Evolutionary conservation across 1,140 invertebrate species (phyloP), one percentile per base, ranked within the genome.

Genomic region (Heliothis virescens): DNA sequence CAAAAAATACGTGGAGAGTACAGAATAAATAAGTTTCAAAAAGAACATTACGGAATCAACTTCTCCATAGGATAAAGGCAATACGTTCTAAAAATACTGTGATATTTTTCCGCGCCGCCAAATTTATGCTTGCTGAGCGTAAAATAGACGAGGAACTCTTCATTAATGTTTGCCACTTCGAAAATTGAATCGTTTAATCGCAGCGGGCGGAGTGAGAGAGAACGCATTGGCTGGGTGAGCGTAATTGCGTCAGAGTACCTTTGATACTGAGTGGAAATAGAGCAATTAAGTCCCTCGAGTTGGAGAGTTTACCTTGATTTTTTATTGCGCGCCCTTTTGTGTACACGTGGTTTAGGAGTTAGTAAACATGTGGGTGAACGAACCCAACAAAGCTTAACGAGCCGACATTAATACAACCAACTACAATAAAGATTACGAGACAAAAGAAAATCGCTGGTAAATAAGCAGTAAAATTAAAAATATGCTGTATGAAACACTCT

Each of bases 161-260:
- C 86, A 90, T 89, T 89, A 86, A 89, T 85, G 80, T 74, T 81
- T 90, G 85, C 84, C 86, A 89, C 84, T 89, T 87, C 79, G 86
- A 89, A 90, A 91, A 93, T 92, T 91, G 89, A 90, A 91, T 89
- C 90, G 87, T 85, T 93, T 90, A 90, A 90, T 92, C 86, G 86
- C 79, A 80, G 83, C 83, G 81, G 81, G 83, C 75, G 82, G 76
- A 84, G 84, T 84, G 69, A 89, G 85, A 83, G 85, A 85, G 86
- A 87, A 91, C 86, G 87, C 87, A 91, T 90, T 87, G 86, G 85
- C 86, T 83, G 85, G 82, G 75, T 84, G 84, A 79, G 79, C 80
- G 84, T 88, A 89, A 91, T 90, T 87, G 83, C 84, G 81, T 87
- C 83, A 71, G 84, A 85, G 83, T 83, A 86, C 85, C 86, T 89